Percentiles rank a stretch among this genome's conserved stretches.
phyloP scores from a whole-genome alignment of 2,797 vertebrate genomes.

The Brotula barbata region DNA sequence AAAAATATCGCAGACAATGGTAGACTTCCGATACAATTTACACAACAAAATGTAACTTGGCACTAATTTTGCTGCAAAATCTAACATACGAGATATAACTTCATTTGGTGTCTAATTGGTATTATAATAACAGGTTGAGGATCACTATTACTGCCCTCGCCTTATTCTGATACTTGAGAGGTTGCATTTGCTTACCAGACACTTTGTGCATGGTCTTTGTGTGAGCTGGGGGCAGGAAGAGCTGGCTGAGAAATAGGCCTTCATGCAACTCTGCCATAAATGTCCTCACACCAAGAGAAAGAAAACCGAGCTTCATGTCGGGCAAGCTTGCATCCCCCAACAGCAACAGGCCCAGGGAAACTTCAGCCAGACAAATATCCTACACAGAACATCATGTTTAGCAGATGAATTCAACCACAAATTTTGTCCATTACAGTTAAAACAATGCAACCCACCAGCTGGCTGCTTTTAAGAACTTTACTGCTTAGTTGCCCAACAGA shows the following conservation, averaged over 20 bases:
- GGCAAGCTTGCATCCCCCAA: constrained; percentile 84
- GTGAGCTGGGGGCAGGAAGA: constrained; percentile 68
- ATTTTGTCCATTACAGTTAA: not conserved
- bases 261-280: constrained; percentile 93
- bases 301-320: constrained; percentile 77
- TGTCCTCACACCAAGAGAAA: constrained; percentile 80
- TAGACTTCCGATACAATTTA: not conserved
- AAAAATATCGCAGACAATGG: constrained; percentile 36
- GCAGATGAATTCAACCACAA: not conserved
- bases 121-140: constrained; percentile 6
- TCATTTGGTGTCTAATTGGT: too few relatives aligned
- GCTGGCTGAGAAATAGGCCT: constrained; percentile 88
- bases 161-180: not conserved
- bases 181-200: constrained; percentile 40
- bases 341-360: constrained; percentile 86
- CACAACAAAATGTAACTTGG: not conserved
- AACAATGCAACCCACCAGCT: constrained; percentile 80
- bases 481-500: constrained; percentile 90
- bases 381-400: constrained; percentile 60
- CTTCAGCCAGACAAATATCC: constrained; percentile 91
- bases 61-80: not conserved
- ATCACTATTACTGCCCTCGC: not conserved
- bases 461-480: constrained; percentile 95
- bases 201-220: constrained; percentile 18
- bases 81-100: too few relatives aligned